phyloP scores from a whole-genome alignment of 2,113 vertebrate species.

The Agapornis roseicollis region DNA sequence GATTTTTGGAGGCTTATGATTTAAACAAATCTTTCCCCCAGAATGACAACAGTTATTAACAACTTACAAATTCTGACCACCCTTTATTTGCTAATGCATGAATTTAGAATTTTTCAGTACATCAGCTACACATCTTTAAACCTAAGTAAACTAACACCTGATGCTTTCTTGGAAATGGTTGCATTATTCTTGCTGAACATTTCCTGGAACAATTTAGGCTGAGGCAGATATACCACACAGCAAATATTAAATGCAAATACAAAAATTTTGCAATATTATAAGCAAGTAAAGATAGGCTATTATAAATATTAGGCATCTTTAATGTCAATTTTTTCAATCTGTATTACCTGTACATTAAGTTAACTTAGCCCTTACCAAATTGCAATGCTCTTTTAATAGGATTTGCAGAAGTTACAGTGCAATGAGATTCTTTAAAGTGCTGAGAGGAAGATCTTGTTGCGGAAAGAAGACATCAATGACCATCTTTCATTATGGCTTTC shows the following conservation, averaged over 20 bases:
- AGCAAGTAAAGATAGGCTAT: background rate
- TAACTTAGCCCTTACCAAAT: background rate
- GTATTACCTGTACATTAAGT: background rate
- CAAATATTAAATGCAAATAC: background rate
- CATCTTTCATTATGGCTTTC: background rate
- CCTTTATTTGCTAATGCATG: fast-evolving
- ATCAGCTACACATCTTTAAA: background rate
- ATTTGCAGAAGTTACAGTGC: background rate
- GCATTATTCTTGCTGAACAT: background rate
- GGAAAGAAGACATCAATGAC: background rate
- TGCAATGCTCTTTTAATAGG: background rate
- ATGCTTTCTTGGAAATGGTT: background rate
- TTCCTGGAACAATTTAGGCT: background rate
- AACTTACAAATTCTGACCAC: background rate
- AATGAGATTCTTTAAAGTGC: background rate
- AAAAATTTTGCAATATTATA: background rate
- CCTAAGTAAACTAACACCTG: background rate
- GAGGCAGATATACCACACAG: background rate
- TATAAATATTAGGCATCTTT: background rate
- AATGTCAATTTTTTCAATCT: background rate
- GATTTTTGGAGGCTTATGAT: background rate
- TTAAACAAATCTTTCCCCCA: background rate
- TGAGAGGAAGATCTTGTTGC: background rate
- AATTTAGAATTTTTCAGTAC: background rate
- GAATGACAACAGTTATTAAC: background rate